Conservation (phyloP, 2,113 vertebrate genomes). For the Tapirus terrestris region DNA sequence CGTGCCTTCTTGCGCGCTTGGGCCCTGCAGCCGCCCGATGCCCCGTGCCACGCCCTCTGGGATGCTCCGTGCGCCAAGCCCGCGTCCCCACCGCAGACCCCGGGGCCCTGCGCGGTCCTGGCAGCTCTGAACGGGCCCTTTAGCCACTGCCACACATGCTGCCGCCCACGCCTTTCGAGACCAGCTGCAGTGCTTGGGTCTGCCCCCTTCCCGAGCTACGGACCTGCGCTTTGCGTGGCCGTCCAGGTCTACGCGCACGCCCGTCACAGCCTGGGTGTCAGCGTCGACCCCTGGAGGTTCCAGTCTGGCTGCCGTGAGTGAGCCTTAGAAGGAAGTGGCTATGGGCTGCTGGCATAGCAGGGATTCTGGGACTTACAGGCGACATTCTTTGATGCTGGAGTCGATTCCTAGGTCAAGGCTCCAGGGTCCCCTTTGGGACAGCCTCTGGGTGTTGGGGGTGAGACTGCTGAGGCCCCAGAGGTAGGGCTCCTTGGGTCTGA, state of each 20-base stretch:
- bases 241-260: conserved; percentile 66
- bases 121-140: conserved; percentile 61
- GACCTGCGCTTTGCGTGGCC: conserved; percentile 61
- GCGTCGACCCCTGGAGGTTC: conserved; percentile 69
- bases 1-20: neutral
- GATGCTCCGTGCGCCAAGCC: neutral
- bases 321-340: neutral
- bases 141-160: conserved; percentile 67
- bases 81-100: neutral
- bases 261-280: conserved; percentile 64
- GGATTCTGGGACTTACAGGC: neutral
- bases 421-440: neutral
- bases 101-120: neutral
- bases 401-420: conserved; percentile 44
- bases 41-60: neutral
- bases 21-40: neutral
- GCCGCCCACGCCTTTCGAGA: conserved; percentile 51
- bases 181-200: conserved; percentile 67
- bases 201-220: conserved; percentile 57
- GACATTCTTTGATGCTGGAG: neutral
- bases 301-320: conserved; percentile 77
- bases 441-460: neutral
- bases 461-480: neutral
- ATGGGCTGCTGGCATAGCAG: neutral
- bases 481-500: neutral